Evolutionary conservation across 2,113 vertebrate species (phyloP).

Genomic region (Paedocypris sp.): DNA sequence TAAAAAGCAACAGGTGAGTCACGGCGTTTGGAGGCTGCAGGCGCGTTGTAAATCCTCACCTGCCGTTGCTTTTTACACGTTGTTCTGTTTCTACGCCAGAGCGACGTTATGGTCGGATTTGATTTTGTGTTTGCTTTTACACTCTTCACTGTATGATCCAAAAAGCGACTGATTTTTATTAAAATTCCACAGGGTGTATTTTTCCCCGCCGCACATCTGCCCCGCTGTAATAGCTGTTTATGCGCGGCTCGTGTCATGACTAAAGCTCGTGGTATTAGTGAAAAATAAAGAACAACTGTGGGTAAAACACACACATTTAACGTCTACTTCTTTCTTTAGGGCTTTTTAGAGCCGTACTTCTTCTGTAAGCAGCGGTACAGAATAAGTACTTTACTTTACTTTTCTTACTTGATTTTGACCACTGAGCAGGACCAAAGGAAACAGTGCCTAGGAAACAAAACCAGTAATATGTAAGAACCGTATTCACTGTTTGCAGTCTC

Average conservation of each 20-base stretch:
- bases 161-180: slow-evolving; percentile 14
- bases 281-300: slow-evolving; percentile 2
- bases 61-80: slow-evolving; percentile 28
- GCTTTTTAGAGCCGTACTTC: too few species aligned
- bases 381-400: too few species aligned
- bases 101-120: background rate
- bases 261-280: slow-evolving; percentile 26
- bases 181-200: slow-evolving; percentile 21
- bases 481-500: too few species aligned
- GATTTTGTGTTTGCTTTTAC: background rate
- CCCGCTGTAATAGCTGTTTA: slow-evolving; percentile 29
- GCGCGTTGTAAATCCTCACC: slow-evolving; percentile 43
- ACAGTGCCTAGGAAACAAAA: too few species aligned
- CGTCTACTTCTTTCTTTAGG: too few species aligned
- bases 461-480: too few species aligned
- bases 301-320: slow-evolving; percentile 29
- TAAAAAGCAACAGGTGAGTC: slow-evolving; percentile 25
- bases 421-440: too few species aligned
- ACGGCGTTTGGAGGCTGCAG: slow-evolving; percentile 12
- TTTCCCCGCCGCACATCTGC: slow-evolving; percentile 26
- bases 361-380: too few species aligned
- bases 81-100: slow-evolving; percentile 22
- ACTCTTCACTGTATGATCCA: slow-evolving; percentile 1
- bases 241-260: slow-evolving; percentile 5
- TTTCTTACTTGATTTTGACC: too few species aligned